Evolutionary conservation across 2,797 vertebrate species (phyloP).

Genomic region (Decapterus maruadsi): DNA sequence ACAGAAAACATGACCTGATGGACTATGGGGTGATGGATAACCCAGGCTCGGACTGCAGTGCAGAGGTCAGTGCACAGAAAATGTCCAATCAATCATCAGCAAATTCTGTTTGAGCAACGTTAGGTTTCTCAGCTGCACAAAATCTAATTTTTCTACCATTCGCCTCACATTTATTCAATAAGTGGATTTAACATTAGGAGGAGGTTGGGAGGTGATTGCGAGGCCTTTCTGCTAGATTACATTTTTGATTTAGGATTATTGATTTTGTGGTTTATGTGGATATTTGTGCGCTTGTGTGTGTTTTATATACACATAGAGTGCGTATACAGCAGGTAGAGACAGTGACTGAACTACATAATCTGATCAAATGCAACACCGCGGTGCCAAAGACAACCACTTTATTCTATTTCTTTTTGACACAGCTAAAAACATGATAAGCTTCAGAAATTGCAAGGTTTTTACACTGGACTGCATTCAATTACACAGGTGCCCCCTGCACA

Average conservation of each 20-base stretch:
- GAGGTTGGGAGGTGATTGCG: slow-evolving; percentile 54
- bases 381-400: slow-evolving; percentile 22
- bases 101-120: slow-evolving; percentile 43
- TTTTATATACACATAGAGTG: slow-evolving; percentile 9
- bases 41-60: slow-evolving; percentile 49
- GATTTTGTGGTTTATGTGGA: slow-evolving; percentile 48
- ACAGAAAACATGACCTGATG: slow-evolving; percentile 64
- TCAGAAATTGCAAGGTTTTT: slow-evolving; percentile 2
- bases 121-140: slow-evolving; percentile 41
- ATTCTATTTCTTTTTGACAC: slow-evolving; percentile 1
- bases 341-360: slow-evolving; percentile 11
- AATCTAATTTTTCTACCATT: slow-evolving; percentile 53
- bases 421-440: slow-evolving; percentile 13
- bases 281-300: slow-evolving; percentile 22
- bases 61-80: slow-evolving; percentile 76
- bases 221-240: slow-evolving; percentile 58
- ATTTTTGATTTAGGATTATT: slow-evolving; percentile 65
- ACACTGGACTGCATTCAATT: slow-evolving; percentile 7
- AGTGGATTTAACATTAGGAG: slow-evolving; percentile 41
- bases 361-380: slow-evolving; percentile 23
- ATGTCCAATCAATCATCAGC: slow-evolving; percentile 62
- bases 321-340: slow-evolving; percentile 5
- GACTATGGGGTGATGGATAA: slow-evolving; percentile 71
- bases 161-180: slow-evolving; percentile 49
- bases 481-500: slow-evolving; percentile 1